Percentiles rank a stretch among this genome's conserved stretches.
These are phyloP conservation scores for Pollimyrus isidori DNA, from an alignment of 2,113 vertebrate species.

Conservation along the genomic window DNA sequence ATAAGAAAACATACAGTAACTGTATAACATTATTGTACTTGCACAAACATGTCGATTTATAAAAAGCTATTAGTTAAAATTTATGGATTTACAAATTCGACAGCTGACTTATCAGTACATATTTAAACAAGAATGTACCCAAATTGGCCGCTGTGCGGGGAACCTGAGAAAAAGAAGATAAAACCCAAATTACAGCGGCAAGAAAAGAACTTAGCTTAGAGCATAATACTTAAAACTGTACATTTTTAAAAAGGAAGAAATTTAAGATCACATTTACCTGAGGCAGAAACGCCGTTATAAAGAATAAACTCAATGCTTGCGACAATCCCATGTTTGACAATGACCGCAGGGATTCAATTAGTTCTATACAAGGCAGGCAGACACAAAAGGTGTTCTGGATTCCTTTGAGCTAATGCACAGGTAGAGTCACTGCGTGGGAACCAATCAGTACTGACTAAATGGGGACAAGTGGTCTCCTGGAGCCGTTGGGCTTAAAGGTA, in stretches of 20 bases:
- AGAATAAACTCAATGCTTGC: conserved; percentile 47
- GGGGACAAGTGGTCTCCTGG: conserved; percentile 39
- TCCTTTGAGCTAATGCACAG: conserved; percentile 52
- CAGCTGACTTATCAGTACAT: neutral
- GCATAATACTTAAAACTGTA: neutral
- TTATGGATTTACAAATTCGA: neutral
- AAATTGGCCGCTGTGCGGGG: conserved; percentile 35
- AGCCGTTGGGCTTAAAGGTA: conserved; percentile 39
- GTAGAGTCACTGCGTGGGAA: conserved; percentile 30
- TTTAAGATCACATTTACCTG: conserved; percentile 47
- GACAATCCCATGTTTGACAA: conserved; percentile 50
- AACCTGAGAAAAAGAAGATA: conserved; percentile 44
- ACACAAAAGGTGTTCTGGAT: conserved; percentile 53
- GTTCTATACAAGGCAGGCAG: conserved; percentile 48
- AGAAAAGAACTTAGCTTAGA: conserved; percentile 30
- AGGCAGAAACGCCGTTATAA: conserved; percentile 43
- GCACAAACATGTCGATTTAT: neutral
- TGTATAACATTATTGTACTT: neutral
- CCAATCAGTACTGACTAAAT: conserved; percentile 57
- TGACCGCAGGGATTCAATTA: conserved; percentile 49
- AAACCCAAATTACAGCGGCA: conserved; percentile 6
- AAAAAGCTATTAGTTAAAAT: neutral
- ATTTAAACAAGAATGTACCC: conserved; percentile 43
- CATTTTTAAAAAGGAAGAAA: neutral
- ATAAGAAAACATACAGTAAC: neutral